Base-by-base conservation (phyloP, 2,797 vertebrate genomes). In the Peromyscus eremicus region DNA sequence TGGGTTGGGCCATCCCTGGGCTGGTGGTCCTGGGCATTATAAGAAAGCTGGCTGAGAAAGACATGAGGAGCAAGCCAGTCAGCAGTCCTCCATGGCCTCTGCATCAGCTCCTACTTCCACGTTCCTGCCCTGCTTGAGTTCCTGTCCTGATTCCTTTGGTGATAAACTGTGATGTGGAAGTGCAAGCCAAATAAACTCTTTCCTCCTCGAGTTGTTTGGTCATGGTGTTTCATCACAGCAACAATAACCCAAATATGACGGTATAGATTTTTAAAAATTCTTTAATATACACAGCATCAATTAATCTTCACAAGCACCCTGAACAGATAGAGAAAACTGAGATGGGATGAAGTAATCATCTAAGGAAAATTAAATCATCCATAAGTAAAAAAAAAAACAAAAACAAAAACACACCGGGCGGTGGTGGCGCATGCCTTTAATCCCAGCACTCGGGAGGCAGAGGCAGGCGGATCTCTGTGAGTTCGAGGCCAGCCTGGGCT, bases 301-400 rank as follows among this genome's bases (percentile, higher is more conserved):
- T 92, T 96, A 81, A 60, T 83, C 49, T 92, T 93, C 40, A 91
- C 14, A 46, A 75, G 60, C 32, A 91, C 6, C 16, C 43, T 34
- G 40, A 71, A 73, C 21, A 92, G 27, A 64, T 34, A 89, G 37
- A 95, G 46, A 94, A 94, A 87, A 80, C 2, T 71, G 57, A 94
- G 27, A 71, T 3, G 2, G 34, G 23, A 60, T 75, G 70, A 89
- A 27, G n/a, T 52, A 71, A 94, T 66, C 55, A n/a, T 76, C 16
- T 83, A 80, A 52, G 5, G 14, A 55, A 88, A 90, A 32, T 19
- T 86, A 75, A 25, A 62, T 12, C 21, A 17, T 27, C 32, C 82
- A 16, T 68, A 86, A 64, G 17, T 84, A 2, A 32, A 83, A 46
- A 46, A 46, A 52, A 52, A 52, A 49, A 49, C 52, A 52, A 52